A percentile compares a stretch with the other conserved stretches of the same genome.
Conservation (phyloP, 1,140 invertebrate genomes). For the Oryzaephilus surinamensis region DNA sequence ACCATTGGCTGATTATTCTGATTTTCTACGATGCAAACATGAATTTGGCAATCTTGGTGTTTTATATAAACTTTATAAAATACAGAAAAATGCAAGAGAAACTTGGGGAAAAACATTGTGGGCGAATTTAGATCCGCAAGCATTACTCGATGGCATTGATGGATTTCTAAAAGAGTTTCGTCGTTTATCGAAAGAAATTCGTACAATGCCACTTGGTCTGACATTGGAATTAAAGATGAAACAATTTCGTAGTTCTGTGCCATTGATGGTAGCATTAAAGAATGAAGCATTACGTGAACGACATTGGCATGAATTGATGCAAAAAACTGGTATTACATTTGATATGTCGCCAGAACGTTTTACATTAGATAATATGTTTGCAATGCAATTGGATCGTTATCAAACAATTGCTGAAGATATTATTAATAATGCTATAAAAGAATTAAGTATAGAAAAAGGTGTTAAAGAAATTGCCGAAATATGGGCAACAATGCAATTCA, state of each 20-base stretch:
- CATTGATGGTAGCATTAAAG: constrained; percentile 81
- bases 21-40: constrained; percentile 55
- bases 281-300: constrained; percentile 79
- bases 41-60: constrained; percentile 63
- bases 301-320: constrained; percentile 83
- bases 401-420: constrained; percentile 75
- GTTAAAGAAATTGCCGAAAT: constrained; percentile 65
- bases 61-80: constrained; percentile 68
- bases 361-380: constrained; percentile 82
- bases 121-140: constrained; percentile 73
- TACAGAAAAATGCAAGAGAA: constrained; percentile 64
- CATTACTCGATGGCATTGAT: constrained; percentile 78
- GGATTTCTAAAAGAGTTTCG: constrained; percentile 68
- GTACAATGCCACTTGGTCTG: constrained; percentile 47
- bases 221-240: constrained; percentile 74
- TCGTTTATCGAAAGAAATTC: constrained; percentile 46
- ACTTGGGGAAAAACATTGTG: constrained; percentile 78
- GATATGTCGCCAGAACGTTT: constrained; percentile 79
- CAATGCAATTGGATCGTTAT: constrained; percentile 78
- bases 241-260: constrained; percentile 76
- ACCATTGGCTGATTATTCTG: constrained; percentile 67
- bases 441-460: constrained; percentile 75
- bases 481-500: constrained; percentile 66
- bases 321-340: constrained; percentile 71
- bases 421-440: constrained; percentile 77